phyloP scores from a whole-genome alignment of 64 coral and sea anemone species.

The Stichodactyla helianthus region DNA sequence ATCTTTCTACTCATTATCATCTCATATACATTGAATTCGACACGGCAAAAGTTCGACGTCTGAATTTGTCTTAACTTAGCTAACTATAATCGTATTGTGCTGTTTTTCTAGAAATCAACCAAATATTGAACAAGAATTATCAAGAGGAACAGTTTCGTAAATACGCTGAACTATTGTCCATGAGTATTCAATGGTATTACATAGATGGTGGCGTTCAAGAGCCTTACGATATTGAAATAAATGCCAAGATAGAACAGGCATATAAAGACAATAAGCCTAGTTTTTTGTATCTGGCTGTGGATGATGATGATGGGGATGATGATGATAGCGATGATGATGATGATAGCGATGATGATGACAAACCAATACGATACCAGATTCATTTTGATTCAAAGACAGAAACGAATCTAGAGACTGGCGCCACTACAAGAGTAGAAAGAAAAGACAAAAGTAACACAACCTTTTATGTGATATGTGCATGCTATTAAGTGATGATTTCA shows the following conservation, averaged over 20 bases:
- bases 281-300: neutral
- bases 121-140: slow-evolving; percentile 15
- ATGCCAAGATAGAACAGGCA: slow-evolving; percentile 35
- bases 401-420: neutral
- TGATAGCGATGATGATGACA: neutral
- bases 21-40: too few relatives aligned
- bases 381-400: neutral
- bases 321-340: neutral
- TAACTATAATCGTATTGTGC: too few relatives aligned
- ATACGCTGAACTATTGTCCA: slow-evolving; percentile 17
- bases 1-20: too few relatives aligned
- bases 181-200: slow-evolving; percentile 32
- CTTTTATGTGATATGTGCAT: too few relatives aligned
- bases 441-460: neutral
- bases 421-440: neutral
- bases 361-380: neutral
- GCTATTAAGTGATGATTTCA: neutral
- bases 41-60: too few relatives aligned
- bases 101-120: too few relatives aligned
- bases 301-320: neutral
- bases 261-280: neutral
- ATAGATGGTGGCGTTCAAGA: neutral
- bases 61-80: too few relatives aligned
- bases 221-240: neutral
- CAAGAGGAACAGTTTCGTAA: slow-evolving; percentile 25